These are phyloP conservation scores for Myotis brandtii DNA, from an alignment of 2,113 vertebrate species.

Conservation along the genomic window DNA sequence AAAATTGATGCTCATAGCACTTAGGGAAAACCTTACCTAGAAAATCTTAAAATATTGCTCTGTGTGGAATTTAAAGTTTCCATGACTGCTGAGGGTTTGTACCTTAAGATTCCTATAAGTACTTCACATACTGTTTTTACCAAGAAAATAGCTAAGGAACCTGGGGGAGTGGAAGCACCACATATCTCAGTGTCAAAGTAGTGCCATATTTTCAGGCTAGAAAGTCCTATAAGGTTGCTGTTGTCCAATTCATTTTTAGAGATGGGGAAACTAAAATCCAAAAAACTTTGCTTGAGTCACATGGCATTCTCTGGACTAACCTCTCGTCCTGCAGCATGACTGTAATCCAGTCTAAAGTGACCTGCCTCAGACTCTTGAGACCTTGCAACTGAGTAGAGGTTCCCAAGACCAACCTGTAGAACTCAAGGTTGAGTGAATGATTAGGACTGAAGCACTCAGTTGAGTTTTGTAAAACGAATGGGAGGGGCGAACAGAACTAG, in stretches of 20 bases:
- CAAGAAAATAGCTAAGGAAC: background rate
- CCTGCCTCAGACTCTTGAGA: conserved; percentile 34
- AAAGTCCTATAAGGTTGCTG: background rate
- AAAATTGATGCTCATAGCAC: background rate
- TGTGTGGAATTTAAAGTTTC: background rate
- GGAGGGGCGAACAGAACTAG: background rate
- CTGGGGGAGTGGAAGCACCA: background rate
- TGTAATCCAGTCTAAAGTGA: conserved; percentile 37
- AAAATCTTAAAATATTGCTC: background rate
- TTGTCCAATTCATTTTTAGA: background rate
- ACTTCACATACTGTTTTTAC: background rate
- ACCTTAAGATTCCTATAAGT: background rate
- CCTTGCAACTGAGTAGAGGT: conserved; percentile 11
- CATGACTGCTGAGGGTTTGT: background rate
- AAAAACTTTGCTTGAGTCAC: background rate
- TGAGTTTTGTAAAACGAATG: conserved; percentile 28
- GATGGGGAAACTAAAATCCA: background rate
- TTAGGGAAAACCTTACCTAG: background rate
- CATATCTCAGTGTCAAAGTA: background rate
- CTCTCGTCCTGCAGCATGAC: background rate
- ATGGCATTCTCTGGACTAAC: background rate
- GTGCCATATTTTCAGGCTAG: background rate
- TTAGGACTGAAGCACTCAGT: background rate
- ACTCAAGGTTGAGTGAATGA: background rate
- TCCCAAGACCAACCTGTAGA: conserved; percentile 42